These are phyloP conservation scores for Casuarius casuarius DNA, from an alignment of 2,113 vertebrate species.

Conservation along the genomic window DNA sequence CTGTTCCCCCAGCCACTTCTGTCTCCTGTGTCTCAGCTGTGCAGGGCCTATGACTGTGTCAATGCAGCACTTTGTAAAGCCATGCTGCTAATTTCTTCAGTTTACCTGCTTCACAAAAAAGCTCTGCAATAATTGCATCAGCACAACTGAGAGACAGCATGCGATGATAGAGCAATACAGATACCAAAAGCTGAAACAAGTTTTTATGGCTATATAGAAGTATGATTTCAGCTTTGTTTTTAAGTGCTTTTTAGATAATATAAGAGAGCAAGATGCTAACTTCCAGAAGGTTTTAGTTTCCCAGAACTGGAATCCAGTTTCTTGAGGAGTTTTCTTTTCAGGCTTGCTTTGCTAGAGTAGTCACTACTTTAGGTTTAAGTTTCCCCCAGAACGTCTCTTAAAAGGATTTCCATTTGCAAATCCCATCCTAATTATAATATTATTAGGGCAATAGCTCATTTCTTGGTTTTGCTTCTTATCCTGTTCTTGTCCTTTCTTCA, in stretches of 20 bases:
- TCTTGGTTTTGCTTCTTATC: background rate
- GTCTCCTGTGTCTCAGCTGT: rapidly evolving
- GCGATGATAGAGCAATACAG: background rate
- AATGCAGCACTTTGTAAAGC: background rate
- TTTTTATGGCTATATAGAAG: background rate
- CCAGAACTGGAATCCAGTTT: background rate
- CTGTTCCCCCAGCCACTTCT: background rate
- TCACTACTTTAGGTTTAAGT: background rate
- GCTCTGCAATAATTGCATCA: rapidly evolving
- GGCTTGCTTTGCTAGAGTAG: background rate
- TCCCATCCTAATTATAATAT: background rate
- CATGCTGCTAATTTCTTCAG: background rate
- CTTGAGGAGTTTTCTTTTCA: background rate
- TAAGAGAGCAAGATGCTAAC: background rate
- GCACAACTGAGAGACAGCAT: background rate
- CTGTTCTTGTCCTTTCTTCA: background rate
- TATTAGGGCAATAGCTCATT: background rate
- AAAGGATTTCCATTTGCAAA: background rate
- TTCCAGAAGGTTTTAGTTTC: background rate
- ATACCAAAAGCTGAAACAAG: background rate
- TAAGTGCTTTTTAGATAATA: background rate
- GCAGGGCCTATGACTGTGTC: background rate
- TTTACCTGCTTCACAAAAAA: background rate
- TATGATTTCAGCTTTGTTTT: background rate
- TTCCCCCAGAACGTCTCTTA: background rate